A percentile compares a stretch with the other conserved stretches of the same genome.
These are phyloP conservation scores for Dasyornis broadbenti DNA, from an alignment of 2,113 vertebrate species.

Conservation along the genomic window DNA sequence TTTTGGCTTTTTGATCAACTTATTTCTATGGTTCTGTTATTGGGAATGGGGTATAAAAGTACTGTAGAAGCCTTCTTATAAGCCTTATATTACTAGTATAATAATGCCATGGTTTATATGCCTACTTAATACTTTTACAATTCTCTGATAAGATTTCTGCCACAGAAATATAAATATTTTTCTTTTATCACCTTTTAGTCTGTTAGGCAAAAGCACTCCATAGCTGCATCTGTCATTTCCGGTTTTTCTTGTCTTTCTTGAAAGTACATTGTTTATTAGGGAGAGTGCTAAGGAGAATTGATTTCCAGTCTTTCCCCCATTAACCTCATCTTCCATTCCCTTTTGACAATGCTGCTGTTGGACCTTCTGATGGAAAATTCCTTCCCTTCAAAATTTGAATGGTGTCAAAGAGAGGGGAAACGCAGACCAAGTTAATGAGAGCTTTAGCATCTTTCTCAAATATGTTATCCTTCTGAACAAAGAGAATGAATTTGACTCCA, in stretches of 20 bases:
- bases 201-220: neutral
- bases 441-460: neutral
- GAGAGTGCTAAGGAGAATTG: neutral
- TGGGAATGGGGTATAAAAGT: slow-evolving; percentile 8
- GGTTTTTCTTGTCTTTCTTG: neutral
- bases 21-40: slow-evolving; percentile 29
- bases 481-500: neutral
- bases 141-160: slow-evolving; percentile 58
- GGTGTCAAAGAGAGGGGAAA: neutral
- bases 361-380: neutral
- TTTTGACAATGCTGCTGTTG: neutral
- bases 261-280: neutral
- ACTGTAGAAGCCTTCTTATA: neutral
- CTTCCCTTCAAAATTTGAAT: neutral
- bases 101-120: slow-evolving; percentile 62
- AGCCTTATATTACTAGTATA: slow-evolving; percentile 42
- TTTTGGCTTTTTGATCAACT: neutral
- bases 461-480: neutral
- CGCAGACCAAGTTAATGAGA: neutral
- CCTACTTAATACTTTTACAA: slow-evolving; percentile 59
- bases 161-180: neutral
- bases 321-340: neutral
- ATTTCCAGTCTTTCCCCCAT: neutral
- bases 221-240: neutral
- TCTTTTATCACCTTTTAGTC: neutral